phyloP scores from a whole-genome alignment of 2,888 invertebrate species.

The Lysandra bellargus region DNA sequence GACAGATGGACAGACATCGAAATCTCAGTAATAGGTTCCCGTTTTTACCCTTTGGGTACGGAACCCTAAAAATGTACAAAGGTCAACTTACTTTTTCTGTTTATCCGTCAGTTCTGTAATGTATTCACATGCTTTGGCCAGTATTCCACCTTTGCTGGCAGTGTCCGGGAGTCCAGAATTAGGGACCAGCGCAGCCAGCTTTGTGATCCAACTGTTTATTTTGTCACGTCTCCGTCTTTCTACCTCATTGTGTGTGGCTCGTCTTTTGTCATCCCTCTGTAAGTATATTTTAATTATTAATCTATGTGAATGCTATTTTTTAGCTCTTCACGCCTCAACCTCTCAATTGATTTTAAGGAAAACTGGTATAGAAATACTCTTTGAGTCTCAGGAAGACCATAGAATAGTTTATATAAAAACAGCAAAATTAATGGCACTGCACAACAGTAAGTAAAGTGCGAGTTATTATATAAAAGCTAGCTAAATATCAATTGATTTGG shows the following conservation, averaged over 20 bases:
- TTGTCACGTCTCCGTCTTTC: constrained; percentile 96
- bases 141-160: constrained; percentile 94
- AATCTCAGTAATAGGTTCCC: too few species aligned
- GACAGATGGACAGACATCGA: too few species aligned
- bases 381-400: too few species aligned
- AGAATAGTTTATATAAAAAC: too few species aligned
- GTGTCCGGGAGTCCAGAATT: constrained; percentile 83
- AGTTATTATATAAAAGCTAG: too few species aligned
- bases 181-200: constrained; percentile 93
- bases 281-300: constrained; percentile 40
- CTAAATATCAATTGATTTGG: too few species aligned
- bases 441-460: too few species aligned
- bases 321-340: background rate
- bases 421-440: too few species aligned
- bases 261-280: constrained; percentile 91
- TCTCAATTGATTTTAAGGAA: background rate
- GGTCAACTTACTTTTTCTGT: constrained; percentile 82
- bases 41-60: too few species aligned
- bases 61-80: constrained; percentile 32
- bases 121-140: constrained; percentile 97
- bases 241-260: constrained; percentile 97
- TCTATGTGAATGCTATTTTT: background rate
- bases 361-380: too few species aligned
- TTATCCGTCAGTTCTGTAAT: constrained; percentile 91
- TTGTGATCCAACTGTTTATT: constrained; percentile 98